Base-by-base conservation (phyloP, 2,797 vertebrate genomes). In the Spinibarbus caldwelli region DNA sequence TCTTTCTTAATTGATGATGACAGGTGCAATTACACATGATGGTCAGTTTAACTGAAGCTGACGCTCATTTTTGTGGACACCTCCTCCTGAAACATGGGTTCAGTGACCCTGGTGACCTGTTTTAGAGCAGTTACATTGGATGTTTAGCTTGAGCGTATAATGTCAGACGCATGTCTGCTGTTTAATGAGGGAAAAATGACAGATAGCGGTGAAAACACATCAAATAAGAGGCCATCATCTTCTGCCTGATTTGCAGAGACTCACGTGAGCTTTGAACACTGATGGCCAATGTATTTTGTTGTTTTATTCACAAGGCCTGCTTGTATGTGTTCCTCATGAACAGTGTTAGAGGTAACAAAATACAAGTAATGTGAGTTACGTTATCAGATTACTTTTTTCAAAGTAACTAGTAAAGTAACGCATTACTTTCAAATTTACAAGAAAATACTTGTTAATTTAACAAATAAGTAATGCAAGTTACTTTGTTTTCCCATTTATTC, bases 1-100 rank as follows among this genome's bases (percentile, higher is more conserved):
- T 90, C 81, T 80, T 87, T 57, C 64, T 88, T 88, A 87, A 90
- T 89, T 85, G 67, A 57, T 71, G 78, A 83, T 79, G 85, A 86
- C 73, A 80, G 82, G 67, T 70, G 82, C 78, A 87, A 84, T 88
- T 85, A 88, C 64, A 79, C 75, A 47, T 66, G 82, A 85, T 73
- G 66, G 70, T 68, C 68, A 66, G 83, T 86, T 78, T 89, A 88
- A 89, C 73, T 68, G 73, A 80, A 82, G 87, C 80, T 87, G 88
- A 89, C 80, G 83, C 52, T 80, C 86, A 78, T 67, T 85, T 82
- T 73, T 82, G 71, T 85, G 84, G 84, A 87, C 86, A 86, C 71
- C 85, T 87, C 68, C 52, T 85, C 54, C 72, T 77, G 47, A 90
- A 86, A 81, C 77, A 75, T 41, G 85, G 80, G 80, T 62, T 80